Conservation (phyloP, 1,140 invertebrate species). For the Lethrus apterus region DNA sequence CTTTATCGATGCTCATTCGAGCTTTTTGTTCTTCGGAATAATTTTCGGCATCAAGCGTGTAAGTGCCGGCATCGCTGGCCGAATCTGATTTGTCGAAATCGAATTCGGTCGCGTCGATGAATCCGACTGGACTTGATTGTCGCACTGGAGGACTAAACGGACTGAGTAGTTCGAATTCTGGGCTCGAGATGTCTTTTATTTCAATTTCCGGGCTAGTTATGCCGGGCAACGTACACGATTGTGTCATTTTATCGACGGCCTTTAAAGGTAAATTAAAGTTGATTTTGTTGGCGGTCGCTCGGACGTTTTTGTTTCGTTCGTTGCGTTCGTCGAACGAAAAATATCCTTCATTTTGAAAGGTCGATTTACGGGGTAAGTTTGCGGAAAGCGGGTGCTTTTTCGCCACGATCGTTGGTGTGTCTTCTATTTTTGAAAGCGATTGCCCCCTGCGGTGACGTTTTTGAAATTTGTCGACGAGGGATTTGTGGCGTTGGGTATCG, state of each 20-base stretch:
- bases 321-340: constrained; percentile 56
- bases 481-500: constrained; percentile 54
- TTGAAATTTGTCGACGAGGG: constrained; percentile 61
- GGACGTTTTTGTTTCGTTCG: constrained; percentile 28
- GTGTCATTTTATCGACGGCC: constrained; percentile 41
- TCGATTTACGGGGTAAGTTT: constrained; percentile 49
- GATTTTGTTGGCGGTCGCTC: constrained; percentile 33
- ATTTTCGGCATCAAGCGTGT: constrained; percentile 77
- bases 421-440: constrained; percentile 56
- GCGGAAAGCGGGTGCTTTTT: constrained; percentile 36
- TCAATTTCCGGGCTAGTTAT: constrained; percentile 43
- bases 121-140: too few species aligned
- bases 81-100: constrained; percentile 52
- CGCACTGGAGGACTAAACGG: constrained; percentile 41
- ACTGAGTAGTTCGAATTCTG: constrained; percentile 50
- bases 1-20: constrained; percentile 75
- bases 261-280: constrained; percentile 47
- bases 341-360: constrained; percentile 61
- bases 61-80: constrained; percentile 76
- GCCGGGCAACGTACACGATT: constrained; percentile 37
- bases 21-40: constrained; percentile 81
- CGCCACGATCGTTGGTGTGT: constrained; percentile 16
- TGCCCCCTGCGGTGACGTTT: constrained; percentile 60
- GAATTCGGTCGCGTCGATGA: too few species aligned
- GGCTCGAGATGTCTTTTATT: constrained; percentile 50